phyloP scores from a whole-genome alignment of 2,888 invertebrate species.

The Lymantria monacha region DNA sequence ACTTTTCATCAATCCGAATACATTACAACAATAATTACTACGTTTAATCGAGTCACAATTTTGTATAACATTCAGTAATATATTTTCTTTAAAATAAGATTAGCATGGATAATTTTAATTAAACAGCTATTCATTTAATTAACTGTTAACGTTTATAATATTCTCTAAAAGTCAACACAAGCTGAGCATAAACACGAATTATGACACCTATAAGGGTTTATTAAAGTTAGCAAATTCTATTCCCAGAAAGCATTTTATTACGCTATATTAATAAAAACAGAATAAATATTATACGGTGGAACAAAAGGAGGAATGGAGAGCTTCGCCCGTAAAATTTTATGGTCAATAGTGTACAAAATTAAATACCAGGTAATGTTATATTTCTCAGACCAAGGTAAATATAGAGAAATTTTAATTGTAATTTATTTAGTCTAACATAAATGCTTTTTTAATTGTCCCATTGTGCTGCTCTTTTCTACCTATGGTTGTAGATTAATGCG shows the following conservation, averaged over 20 bases:
- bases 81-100: no score
- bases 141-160: slow-evolving; percentile 6
- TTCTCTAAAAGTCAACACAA: slow-evolving; percentile 10
- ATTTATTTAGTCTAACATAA: background rate
- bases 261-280: slow-evolving; percentile 38
- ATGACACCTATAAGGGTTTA: slow-evolving; percentile 33
- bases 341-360: slow-evolving; percentile 31
- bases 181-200: slow-evolving; percentile 31
- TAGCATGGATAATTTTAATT: no score
- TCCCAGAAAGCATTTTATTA: slow-evolving; percentile 32
- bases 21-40: no score
- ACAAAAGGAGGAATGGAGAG: slow-evolving; percentile 27
- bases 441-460: no score
- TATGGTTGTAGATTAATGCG: no score
- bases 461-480: no score
- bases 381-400: background rate
- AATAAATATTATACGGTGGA: slow-evolving; percentile 35
- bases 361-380: slow-evolving; percentile 19
- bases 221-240: slow-evolving; percentile 35
- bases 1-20: no score
- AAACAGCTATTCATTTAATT: background rate
- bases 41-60: no score
- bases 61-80: no score
- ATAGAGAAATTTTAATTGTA: background rate
- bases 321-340: slow-evolving; percentile 35